Conservation (phyloP, 2,888 invertebrate species). For the Hartigia nigra region DNA sequence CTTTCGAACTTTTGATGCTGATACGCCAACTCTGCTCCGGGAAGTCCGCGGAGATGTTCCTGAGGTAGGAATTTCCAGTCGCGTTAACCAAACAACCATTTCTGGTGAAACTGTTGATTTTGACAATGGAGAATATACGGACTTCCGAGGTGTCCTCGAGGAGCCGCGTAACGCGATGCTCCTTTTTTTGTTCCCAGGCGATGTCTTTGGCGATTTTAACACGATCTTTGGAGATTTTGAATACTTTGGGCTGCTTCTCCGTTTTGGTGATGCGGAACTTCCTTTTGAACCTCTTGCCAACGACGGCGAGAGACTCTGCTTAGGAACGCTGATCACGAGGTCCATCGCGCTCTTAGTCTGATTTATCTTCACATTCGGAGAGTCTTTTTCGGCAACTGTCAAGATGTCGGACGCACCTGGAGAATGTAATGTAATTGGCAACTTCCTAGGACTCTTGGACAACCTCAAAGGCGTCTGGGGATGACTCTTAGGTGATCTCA, state of each 20-base stretch:
- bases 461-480: constrained; percentile 30
- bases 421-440: constrained; percentile 36
- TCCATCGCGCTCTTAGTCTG: background rate
- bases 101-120: constrained; percentile 2
- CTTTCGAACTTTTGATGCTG: constrained; percentile 7
- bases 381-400: constrained; percentile 16
- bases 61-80: background rate
- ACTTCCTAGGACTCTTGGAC: constrained; percentile 46
- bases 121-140: background rate
- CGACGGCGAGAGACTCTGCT: background rate
- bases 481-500: constrained; percentile 49
- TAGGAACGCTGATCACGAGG: background rate
- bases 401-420: constrained; percentile 34
- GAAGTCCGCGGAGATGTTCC: background rate
- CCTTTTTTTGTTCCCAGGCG: constrained; percentile 29
- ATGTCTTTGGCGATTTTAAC: constrained; percentile 29
- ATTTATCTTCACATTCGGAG: background rate
- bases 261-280: constrained; percentile 16
- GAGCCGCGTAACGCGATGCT: constrained; percentile 16
- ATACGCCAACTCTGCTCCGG: constrained; percentile 6
- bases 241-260: constrained; percentile 30
- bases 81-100: background rate
- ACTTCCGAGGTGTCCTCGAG: constrained; percentile 1
- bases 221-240: constrained; percentile 47
- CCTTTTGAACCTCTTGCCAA: background rate